These are phyloP conservation scores for Myrmophylax atrothorax DNA, from an alignment of 2,113 vertebrate genomes.

Conservation along the genomic window DNA sequence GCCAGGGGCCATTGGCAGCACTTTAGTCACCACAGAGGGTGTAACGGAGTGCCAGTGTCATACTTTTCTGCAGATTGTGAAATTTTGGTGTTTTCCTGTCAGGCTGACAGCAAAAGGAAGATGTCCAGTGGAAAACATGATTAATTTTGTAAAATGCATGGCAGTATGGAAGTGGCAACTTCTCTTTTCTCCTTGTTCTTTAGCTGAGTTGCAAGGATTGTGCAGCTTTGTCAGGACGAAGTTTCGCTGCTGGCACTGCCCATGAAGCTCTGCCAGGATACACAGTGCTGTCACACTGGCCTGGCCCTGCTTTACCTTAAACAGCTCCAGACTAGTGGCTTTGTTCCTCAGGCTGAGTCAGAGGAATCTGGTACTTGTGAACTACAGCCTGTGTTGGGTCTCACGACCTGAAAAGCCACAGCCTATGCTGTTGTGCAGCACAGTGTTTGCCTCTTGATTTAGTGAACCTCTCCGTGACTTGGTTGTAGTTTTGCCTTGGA, in stretches of 20 bases:
- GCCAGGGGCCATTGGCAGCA: not conserved
- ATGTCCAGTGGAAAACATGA: not conserved
- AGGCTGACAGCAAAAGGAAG: not conserved
- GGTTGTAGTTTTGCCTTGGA: not conserved
- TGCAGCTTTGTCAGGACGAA: not conserved
- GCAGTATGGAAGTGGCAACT: not conserved
- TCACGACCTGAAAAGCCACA: not conserved
- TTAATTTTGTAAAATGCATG: not conserved
- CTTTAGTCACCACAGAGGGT: not conserved
- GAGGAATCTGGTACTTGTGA: not conserved
- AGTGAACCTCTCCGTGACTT: not conserved
- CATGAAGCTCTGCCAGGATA: not conserved
- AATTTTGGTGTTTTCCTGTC: not conserved
- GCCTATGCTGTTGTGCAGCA: not conserved
- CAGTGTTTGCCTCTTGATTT: not conserved
- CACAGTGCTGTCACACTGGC: not conserved
- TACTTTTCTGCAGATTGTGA: not conserved
- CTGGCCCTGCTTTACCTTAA: not conserved
- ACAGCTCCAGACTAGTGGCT: not conserved
- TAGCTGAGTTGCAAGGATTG: not conserved
- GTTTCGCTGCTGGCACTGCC: not conserved
- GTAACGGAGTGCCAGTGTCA: not conserved
- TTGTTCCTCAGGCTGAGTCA: not conserved
- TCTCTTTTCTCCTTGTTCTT: not conserved
- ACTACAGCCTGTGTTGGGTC: not conserved